phyloP scores from a whole-genome alignment of 1,140 invertebrate species.

The Heterodera carotae region DNA sequence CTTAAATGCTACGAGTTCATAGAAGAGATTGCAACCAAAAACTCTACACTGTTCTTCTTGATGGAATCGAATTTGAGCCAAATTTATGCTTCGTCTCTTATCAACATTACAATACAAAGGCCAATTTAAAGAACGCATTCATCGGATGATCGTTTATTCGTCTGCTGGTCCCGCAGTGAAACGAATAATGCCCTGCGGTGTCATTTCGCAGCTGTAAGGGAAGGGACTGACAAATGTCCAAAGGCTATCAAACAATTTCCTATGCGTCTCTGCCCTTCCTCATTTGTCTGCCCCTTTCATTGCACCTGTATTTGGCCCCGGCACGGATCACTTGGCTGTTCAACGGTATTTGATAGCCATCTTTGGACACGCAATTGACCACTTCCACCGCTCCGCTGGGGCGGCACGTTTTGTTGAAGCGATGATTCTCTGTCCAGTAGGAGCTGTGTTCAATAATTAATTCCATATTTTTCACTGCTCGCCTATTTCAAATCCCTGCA shows the following conservation, averaged over 20 bases:
- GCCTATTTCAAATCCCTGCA: conserved; percentile 21
- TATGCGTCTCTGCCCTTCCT: not conserved
- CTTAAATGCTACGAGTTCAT: no score
- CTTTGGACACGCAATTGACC: conserved; percentile 55
- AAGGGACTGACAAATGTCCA: not conserved
- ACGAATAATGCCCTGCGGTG: conserved; percentile 48
- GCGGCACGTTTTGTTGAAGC: conserved; percentile 55
- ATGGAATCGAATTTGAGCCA: no score
- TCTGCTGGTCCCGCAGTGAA: conserved; percentile 52
- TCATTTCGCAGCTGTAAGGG: conserved; percentile 50
- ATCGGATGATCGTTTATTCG: conserved; percentile 23
- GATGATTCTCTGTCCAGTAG: conserved; percentile 55
- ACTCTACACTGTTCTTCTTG: no score
- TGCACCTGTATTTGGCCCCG: conserved; percentile 19
- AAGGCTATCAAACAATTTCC: conserved; percentile 13
- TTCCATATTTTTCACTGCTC: no score
- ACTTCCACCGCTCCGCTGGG: conserved; percentile 50
- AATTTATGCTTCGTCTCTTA: no score
- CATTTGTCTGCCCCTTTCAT: no score
- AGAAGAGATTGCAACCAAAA: no score
- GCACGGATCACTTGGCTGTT: conserved; percentile 23
- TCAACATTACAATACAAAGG: no score
- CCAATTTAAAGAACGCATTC: no score
- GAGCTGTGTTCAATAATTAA: conserved; percentile 25
- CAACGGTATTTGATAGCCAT: conserved; percentile 40